Evolutionary conservation across 2,113 vertebrate species (phyloP).

Genomic region (Tretioscincus oriximinensis): DNA sequence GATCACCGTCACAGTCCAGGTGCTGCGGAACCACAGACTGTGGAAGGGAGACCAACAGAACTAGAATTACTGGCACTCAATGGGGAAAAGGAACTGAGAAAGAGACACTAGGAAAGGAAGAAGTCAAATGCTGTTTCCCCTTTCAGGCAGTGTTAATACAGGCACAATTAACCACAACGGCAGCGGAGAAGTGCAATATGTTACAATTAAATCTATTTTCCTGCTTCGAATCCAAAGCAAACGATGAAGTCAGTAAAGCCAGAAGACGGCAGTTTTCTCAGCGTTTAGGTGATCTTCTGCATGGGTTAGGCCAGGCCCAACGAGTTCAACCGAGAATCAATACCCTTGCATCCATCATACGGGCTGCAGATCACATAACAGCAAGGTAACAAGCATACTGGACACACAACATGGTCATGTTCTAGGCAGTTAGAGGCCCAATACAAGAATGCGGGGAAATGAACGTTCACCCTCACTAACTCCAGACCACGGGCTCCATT

Average conservation of each 20-base stretch:
- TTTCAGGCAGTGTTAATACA: conserved; percentile 15
- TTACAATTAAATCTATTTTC: conserved; percentile 5
- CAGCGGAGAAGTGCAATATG: conserved; percentile 6
- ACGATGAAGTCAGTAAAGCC: conserved; percentile 18
- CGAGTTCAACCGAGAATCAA: conserved; percentile 1
- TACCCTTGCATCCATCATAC: not conserved
- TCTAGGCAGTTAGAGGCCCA: conserved; percentile 13
- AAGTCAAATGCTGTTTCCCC: conserved; percentile 23
- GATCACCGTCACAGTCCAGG: not conserved
- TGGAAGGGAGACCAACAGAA: not conserved
- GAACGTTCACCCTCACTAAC: conserved; percentile 22
- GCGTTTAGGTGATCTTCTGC: not conserved
- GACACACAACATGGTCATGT: conserved; percentile 28
- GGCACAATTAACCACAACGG: conserved; percentile 25
- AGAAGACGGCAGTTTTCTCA: conserved; percentile 1
- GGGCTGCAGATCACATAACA: not conserved
- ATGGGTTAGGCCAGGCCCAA: not conserved
- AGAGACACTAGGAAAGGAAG: conserved; percentile 8
- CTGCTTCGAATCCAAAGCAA: conserved; percentile 39
- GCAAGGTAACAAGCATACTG: conserved; percentile 1
- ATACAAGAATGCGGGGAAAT: not conserved
- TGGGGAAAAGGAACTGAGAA: conserved; percentile 25
- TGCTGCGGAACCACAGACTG: not conserved
- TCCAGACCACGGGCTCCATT: conserved; percentile 26
- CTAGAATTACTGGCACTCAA: conserved; percentile 2